These are phyloP conservation scores for Thecophora atra DNA, from an alignment of 2,888 invertebrate genomes.

Conservation along the genomic window DNA sequence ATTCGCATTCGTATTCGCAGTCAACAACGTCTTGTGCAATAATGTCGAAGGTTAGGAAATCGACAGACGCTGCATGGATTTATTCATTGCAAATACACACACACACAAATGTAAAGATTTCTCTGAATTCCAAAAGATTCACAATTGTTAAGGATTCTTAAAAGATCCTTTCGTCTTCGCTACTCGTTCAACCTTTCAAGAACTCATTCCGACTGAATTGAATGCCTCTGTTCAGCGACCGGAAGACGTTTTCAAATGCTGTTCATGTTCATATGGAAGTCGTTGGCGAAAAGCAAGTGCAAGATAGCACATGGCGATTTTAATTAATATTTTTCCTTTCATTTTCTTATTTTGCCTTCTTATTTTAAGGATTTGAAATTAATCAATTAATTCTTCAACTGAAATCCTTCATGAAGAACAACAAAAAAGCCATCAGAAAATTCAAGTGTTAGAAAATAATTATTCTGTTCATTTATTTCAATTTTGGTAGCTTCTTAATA, in stretches of 20 bases:
- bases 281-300: not conserved
- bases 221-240: not conserved
- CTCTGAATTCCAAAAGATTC: too few relatives aligned
- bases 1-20: too few relatives aligned
- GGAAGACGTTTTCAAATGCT: not conserved
- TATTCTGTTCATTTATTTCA: too few relatives aligned
- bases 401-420: too few relatives aligned
- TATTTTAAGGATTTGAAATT: too few relatives aligned
- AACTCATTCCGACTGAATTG: not conserved
- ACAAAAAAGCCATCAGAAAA: too few relatives aligned
- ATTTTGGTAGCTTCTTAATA: too few relatives aligned
- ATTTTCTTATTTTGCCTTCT: too few relatives aligned
- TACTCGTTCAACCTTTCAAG: not conserved
- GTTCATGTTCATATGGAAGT: not conserved
- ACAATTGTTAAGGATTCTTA: not conserved
- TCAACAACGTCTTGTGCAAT: not conserved
- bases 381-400: too few relatives aligned
- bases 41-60: constrained; percentile 32
- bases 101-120: not conserved
- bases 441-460: too few relatives aligned
- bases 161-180: not conserved
- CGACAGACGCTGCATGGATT: constrained; percentile 23
- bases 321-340: too few relatives aligned
- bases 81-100: constrained; percentile 22
- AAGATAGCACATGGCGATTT: too few relatives aligned